Conservation (phyloP, 2,888 invertebrate genomes). For the Lithophane semibrunnea region DNA sequence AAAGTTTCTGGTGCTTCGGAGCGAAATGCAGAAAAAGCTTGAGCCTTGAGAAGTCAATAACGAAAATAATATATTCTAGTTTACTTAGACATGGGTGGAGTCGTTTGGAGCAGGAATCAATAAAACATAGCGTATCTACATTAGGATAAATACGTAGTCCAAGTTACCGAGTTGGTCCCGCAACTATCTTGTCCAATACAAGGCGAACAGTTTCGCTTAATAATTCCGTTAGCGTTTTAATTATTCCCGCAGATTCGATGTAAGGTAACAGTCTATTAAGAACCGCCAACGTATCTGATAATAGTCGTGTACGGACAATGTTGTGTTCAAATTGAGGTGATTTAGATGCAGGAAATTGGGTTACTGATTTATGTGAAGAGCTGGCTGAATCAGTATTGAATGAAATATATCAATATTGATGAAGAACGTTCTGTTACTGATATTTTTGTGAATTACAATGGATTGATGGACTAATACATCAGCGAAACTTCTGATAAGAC, state of each 20-base stretch:
- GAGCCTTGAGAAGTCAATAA: constrained; percentile 29
- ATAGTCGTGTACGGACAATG: constrained; percentile 48
- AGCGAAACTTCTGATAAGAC: not conserved
- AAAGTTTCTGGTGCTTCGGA: not conserved
- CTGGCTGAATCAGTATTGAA: not conserved
- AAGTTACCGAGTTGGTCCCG: constrained; percentile 71
- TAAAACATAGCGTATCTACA: constrained; percentile 48
- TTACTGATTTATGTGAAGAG: constrained; percentile 35
- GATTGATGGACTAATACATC: not conserved
- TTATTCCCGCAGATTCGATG: constrained; percentile 77
- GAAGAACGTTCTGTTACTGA: not conserved
- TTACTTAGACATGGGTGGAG: constrained; percentile 51
- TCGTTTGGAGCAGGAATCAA: constrained; percentile 45
- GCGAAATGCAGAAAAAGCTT: not conserved
- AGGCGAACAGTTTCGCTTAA: constrained; percentile 78
- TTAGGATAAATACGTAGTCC: constrained; percentile 49
- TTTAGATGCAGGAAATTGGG: constrained; percentile 32
- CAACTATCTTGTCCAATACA: constrained; percentile 83
- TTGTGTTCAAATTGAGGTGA: constrained; percentile 39
- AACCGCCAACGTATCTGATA: constrained; percentile 61
- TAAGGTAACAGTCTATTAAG: constrained; percentile 70
- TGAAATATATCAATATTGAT: not conserved
- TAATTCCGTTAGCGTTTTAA: constrained; percentile 82
- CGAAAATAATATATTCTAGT: constrained; percentile 19
- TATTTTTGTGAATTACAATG: not conserved